These are phyloP conservation scores for Sinocyclocheilus anophthalmus DNA, from an alignment of 2,113 vertebrate genomes.

Conservation along the genomic window DNA sequence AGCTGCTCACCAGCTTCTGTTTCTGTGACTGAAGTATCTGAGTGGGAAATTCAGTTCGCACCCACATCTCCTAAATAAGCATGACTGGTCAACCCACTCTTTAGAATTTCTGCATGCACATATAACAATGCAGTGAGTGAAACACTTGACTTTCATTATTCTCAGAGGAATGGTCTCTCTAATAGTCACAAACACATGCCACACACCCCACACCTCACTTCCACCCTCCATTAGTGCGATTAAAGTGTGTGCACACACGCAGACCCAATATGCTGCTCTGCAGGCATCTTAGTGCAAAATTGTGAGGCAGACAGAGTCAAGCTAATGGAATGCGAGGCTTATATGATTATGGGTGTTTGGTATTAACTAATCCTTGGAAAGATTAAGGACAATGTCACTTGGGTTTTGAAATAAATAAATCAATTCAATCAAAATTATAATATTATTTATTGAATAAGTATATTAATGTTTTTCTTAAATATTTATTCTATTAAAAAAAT, in stretches of 20 bases:
- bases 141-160: slow-evolving; percentile 27
- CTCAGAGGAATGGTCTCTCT: slow-evolving; percentile 15
- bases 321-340: background rate
- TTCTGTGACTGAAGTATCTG: slow-evolving; percentile 16
- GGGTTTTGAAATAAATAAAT: background rate
- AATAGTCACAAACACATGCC: slow-evolving; percentile 19
- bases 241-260: background rate
- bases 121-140: slow-evolving; percentile 24
- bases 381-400: background rate
- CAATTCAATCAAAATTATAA: too few species aligned
- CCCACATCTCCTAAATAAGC: slow-evolving; percentile 28
- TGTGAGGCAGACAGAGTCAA: slow-evolving; percentile 2
- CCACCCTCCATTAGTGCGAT: slow-evolving; percentile 33
- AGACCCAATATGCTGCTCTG: slow-evolving; percentile 26
- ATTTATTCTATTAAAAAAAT: background rate
- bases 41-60: slow-evolving; percentile 20
- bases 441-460: too few species aligned
- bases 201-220: slow-evolving; percentile 11
- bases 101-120: slow-evolving; percentile 3
- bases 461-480: too few species aligned
- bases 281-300: slow-evolving; percentile 17
- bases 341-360: background rate
- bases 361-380: background rate
- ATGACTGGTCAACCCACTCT: slow-evolving; percentile 30
- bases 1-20: background rate